These are phyloP conservation scores for Hydractinia echinata DNA, from an alignment of 30 jellyfish, hydroid and myxozoan species.

Conservation along the genomic window DNA sequence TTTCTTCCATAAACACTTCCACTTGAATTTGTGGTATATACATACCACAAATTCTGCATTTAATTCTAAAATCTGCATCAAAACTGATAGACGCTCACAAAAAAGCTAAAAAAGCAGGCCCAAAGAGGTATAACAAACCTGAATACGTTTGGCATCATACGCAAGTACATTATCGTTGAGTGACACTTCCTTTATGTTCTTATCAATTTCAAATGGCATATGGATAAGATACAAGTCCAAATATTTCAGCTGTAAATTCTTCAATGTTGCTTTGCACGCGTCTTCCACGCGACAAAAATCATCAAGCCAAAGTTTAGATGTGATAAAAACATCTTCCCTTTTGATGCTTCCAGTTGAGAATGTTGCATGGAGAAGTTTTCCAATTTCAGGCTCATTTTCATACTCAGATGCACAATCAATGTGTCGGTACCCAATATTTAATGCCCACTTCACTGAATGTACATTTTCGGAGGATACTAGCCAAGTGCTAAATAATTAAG, in stretches of 20 bases:
- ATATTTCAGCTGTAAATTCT: constrained; percentile 76
- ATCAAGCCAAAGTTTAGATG: constrained; percentile 70
- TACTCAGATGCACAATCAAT: constrained; percentile 88
- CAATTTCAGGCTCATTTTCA: constrained; percentile 85
- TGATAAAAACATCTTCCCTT: constrained; percentile 75
- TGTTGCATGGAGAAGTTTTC: constrained; percentile 50
- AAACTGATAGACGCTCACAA: too few relatives aligned
- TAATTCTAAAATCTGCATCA: too few relatives aligned
- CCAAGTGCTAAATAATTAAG: constrained; percentile 64
- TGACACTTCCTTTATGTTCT: not conserved
- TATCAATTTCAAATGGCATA: constrained; percentile 28
- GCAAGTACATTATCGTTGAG: constrained; percentile 12
- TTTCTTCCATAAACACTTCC: too few relatives aligned
- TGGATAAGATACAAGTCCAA: constrained; percentile 78
- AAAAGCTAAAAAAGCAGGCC: not conserved
- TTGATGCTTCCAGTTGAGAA: constrained; percentile 61
- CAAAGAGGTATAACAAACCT: constrained; percentile 3
- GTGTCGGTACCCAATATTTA: constrained; percentile 79
- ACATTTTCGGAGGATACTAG: constrained; percentile 54
- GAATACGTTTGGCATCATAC: constrained; percentile 35
- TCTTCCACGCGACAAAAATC: constrained; percentile 47
- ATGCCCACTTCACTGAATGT: constrained; percentile 56
- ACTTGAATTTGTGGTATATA: too few relatives aligned
- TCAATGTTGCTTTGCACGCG: constrained; percentile 71
- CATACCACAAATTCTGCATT: too few relatives aligned